Base-by-base conservation (phyloP, 2,888 invertebrate genomes). In the Parapristionchus giblindavisi region DNA sequence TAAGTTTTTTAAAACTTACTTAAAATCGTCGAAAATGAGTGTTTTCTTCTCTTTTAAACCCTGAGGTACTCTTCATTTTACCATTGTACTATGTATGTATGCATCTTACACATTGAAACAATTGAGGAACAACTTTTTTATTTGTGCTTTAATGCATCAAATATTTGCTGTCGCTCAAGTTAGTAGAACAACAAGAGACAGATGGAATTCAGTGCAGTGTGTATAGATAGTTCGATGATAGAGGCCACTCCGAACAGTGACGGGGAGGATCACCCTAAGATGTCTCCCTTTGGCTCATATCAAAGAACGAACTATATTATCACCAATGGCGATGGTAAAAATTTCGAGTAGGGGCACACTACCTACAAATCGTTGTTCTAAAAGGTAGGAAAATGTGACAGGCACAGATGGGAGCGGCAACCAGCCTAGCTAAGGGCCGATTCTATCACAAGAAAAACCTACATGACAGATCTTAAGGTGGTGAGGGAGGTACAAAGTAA, bases 381-480 rank as follows among this genome's bases (percentile, higher is more conserved):
- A 5, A 14, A 51, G 51, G 48, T 66, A 70, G 70, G 70, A 70
- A 70, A 70, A 70, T 36, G 54, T 38, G 36, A 11, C 54, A 70
- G 70, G 70, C 70, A 70, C 70, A 54, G 70, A 70, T 70, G 8
- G 52, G 70, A 70, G 70, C 70, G 70, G 52, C 70, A 54, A 70
- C 70, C 70, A 70, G 52, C 70, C 70, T 54, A 51, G 8, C 11
- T 36, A 70, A 38, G 70, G 70, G 70, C 52, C 70, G 70, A 70
- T 70, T 38, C 70, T 70, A 70, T 34, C 21, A 54, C 36, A 54
- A 54, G 27, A 56, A 56, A 70, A 70, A 70, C 70, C 70, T 70
- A 70, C 54, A 54, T 63, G 29, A 66, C 48, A 51, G 51, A 48
- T 66, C 66, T 66, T 66, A 32, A 48, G 48, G 66, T 43, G 40